Base-by-base conservation (phyloP, 2,113 vertebrate genomes). In the Chitala chitala region DNA sequence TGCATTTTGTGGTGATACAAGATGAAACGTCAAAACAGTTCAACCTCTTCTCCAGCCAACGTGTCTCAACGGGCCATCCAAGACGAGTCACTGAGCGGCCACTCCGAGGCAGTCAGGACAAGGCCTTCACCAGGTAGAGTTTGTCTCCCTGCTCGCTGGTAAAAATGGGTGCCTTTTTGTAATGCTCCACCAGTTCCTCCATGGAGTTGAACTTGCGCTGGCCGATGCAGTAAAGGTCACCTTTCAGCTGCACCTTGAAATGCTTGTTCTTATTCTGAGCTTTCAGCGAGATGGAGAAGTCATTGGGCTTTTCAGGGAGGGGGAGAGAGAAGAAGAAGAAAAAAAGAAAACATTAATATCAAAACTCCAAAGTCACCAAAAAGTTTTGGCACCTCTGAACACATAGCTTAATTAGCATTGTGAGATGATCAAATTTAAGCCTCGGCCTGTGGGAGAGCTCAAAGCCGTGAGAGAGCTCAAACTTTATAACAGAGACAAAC, bases 121-220 rank as follows among this genome's bases (percentile, higher is more conserved):
- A 82, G 80, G 93, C 93, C 84, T 94, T 94, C 83, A 94, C 77
- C 84, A 95, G 92, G 89, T 95, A 95, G 36, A 95, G 91, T 91
- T 94, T 96, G 86, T 95, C 93, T 63, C 94, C 94, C 86, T 94
- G 94, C 85, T 94, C 93, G 65, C 93, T 94, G 87, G 94, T 95
- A 86, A 95, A 96, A 87, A 95, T 95, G 31, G 94, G 94, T 36
- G 94, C 94, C 80, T 94, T 94, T 93, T 95, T 95, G 89, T 96
- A 95, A 92, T 95, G 93, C 91, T 95, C 94, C 81, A 95, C 93
- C 84, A 96, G 90, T 87, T 94, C 93, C 80, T 95, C 93, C 93
- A 95, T 94, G 79, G 92, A 93, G 90, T 86, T 87, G 90, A 96
- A 96, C 89, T 93, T 94, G 80, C 94, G 92, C 80, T 96, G 94